Evolutionary conservation across 2,888 invertebrate genomes (phyloP).

Genomic region (Heliconius aoede): DNA sequence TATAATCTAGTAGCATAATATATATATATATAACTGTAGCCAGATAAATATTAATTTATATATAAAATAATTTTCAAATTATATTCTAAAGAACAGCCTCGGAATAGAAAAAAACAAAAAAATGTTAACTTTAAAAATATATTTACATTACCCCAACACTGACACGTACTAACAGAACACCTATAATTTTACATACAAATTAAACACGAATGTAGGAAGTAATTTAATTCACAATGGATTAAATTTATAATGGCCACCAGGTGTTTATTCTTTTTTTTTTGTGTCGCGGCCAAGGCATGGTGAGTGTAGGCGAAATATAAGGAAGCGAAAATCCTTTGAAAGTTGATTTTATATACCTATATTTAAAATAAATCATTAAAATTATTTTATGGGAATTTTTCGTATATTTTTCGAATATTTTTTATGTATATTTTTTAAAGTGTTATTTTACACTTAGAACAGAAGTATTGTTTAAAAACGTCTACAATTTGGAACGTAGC

Average conservation of each 20-base stretch:
- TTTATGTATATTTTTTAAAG: background rate
- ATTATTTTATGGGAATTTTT: background rate
- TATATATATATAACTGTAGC: too few species aligned
- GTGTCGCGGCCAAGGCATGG: conserved; percentile 36
- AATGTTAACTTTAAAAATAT: background rate
- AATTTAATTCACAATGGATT: conserved; percentile 53
- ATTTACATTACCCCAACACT: background rate
- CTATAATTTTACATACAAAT: conserved; percentile 47
- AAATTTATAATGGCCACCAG: conserved; percentile 46
- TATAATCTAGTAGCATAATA: too few species aligned
- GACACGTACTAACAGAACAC: conserved; percentile 38
- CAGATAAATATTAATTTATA: too few species aligned
- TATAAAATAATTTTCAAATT: too few species aligned
- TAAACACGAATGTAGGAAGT: conserved; percentile 54
- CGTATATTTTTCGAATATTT: too few species aligned
- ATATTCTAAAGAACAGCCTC: too few species aligned
- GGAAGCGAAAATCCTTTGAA: conserved; percentile 38
- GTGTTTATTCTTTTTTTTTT: conserved; percentile 46
- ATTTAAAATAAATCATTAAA: conserved; percentile 1
- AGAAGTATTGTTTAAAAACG: too few species aligned
- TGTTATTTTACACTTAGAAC: too few species aligned
- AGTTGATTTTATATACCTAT: background rate
- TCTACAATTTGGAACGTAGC: too few species aligned
- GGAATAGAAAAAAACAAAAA: too few species aligned
- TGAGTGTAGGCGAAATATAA: conserved; percentile 40